phyloP scores from a whole-genome alignment of 2,113 vertebrate genomes.

The Bubo bubo region DNA sequence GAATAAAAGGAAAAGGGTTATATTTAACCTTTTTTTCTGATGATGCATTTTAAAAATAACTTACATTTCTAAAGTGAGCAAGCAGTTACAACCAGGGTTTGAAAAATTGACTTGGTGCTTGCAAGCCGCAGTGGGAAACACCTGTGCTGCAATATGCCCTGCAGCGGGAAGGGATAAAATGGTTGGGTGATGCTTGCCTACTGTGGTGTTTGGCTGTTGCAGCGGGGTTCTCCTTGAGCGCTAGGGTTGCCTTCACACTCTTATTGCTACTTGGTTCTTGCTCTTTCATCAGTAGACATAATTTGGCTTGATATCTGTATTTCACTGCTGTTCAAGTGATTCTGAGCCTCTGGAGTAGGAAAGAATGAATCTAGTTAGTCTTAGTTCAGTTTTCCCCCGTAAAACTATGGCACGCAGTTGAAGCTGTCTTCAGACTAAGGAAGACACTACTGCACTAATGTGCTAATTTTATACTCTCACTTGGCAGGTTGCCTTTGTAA shows the following conservation, averaged over 20 bases:
- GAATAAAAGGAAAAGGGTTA: not conserved
- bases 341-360: not conserved
- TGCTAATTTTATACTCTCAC: conserved; percentile 64
- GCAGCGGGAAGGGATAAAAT: not conserved
- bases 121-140: not conserved
- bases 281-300: not conserved
- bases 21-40: not conserved
- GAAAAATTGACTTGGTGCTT: conserved; percentile 1
- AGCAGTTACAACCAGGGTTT: not conserved
- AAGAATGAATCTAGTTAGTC: not conserved
- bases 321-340: not conserved
- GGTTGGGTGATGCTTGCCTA: not conserved
- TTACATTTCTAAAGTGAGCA: not conserved
- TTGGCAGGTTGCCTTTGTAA: conserved; percentile 69
- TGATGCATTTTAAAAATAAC: conserved; percentile 19
- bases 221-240: not conserved
- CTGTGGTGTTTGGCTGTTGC: not conserved
- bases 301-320: not conserved
- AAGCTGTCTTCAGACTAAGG: conserved; percentile 46
- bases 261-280: not conserved
- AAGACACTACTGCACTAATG: conserved; percentile 63
- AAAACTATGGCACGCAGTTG: not conserved
- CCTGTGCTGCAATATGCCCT: not conserved
- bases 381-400: not conserved
- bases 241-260: not conserved